Base-by-base conservation (phyloP, 1,140 invertebrate species). In the Drosophila mayri region DNA sequence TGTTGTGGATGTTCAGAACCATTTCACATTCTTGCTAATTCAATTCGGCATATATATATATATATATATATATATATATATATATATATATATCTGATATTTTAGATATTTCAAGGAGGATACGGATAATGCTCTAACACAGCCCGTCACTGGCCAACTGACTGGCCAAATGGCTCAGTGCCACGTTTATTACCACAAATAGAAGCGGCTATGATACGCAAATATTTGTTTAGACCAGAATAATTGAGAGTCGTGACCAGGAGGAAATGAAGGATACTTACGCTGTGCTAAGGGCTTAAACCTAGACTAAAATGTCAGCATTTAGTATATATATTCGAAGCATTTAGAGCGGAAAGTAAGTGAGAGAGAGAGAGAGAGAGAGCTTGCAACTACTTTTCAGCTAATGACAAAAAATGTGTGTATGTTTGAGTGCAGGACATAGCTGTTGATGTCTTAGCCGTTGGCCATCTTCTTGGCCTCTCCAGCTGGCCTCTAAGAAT, bases 1-100 rank as follows among this genome's bases (percentile, higher is more conserved):
- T 82, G 63, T 87, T 86, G 61, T 86, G 83, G 11, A 86, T 73
- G 47, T 81, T 87, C 50, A 86, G 58, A 37, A 82, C 82, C 82
- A 86, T 86, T 71, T 78, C 54, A 7, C 40, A 61, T 37, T 61
- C n/a, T n/a, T 37, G 25, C 63, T 60, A 68, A 65, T 76, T 61
- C 32, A 50, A 60, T 61, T 30, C 32, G 41, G 38, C 43, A 61
- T 32, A 68, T n/a, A 10, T 9, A 16, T 47, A 40, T n/a, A n/a
- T 41, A 18, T 25, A 40, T n/a, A n/a, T 41, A 18, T 25, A 61
- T 32, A 68, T n/a, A 10, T 9, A 16, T 47, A 40, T n/a, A n/a
- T 41, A 18, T 25, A n/a, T 1, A 16, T 1, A 25, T 46, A 46
- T 25, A 46, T 7, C 12, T 22, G 5, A 46, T 7, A 22, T 47